Percentiles rank a stretch among this genome's conserved stretches.
phyloP scores from a whole-genome alignment of 2,888 invertebrate species.

The Hydraecia micacea region DNA sequence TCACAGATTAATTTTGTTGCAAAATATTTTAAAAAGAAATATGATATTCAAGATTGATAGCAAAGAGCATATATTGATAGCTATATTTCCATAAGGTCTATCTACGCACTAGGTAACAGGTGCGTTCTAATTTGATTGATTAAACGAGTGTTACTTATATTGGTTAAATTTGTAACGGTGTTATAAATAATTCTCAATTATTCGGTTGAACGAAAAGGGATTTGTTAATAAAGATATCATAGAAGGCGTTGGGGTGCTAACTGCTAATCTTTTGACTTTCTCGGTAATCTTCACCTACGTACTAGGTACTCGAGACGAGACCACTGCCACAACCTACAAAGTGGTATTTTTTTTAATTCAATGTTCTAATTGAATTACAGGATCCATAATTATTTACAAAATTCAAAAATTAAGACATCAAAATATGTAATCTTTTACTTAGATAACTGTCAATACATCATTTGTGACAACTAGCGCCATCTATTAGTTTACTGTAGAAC shows the following conservation, averaged over 20 bases:
- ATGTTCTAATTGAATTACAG: too few relatives aligned
- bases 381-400: background rate
- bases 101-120: too few relatives aligned
- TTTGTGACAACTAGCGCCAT: constrained; percentile 28
- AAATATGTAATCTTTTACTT: background rate
- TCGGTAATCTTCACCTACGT: background rate
- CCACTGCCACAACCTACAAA: background rate
- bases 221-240: background rate
- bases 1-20: too few relatives aligned
- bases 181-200: too few relatives aligned
- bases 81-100: too few relatives aligned
- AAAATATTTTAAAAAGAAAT: too few relatives aligned
- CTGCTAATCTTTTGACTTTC: constrained; percentile 1
- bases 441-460: background rate
- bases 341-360: background rate
- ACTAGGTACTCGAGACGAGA: background rate
- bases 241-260: background rate
- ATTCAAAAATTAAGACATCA: background rate
- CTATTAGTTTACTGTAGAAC: constrained; percentile 26
- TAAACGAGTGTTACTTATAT: too few relatives aligned
- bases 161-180: too few relatives aligned
- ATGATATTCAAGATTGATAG: too few relatives aligned
- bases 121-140: too few relatives aligned
- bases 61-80: too few relatives aligned
- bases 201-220: too few relatives aligned